A percentile compares a stretch with the other conserved stretches of the same genome.
Evolutionary conservation across 2,888 invertebrate species (phyloP).

Genomic region (Zhuqinia jingwanae): DNA sequence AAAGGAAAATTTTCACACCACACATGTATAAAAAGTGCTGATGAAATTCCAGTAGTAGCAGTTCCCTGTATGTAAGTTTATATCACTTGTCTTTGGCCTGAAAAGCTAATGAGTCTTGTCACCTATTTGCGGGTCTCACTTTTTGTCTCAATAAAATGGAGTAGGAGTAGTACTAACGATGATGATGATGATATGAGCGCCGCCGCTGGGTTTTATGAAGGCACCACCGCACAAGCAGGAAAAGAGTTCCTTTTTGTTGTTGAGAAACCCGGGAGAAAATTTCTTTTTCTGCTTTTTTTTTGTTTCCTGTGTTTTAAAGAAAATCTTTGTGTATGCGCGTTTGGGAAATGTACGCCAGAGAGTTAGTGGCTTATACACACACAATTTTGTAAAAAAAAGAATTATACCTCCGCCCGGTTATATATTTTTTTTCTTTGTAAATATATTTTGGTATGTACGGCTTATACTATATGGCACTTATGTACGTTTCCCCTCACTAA

Average conservation of each 20-base stretch:
- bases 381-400: too few species aligned
- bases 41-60: too few species aligned
- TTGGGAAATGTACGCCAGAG: neutral
- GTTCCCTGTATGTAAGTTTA: too few species aligned
- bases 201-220: too few species aligned
- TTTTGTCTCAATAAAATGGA: slow-evolving; percentile 43
- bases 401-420: too few species aligned
- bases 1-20: neutral
- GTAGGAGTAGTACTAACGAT: slow-evolving; percentile 20
- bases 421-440: too few species aligned
- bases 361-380: too few species aligned
- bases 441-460: too few species aligned
- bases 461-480: too few species aligned
- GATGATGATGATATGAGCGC: too few species aligned
- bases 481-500: neutral
- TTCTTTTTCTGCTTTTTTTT: neutral
- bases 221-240: too few species aligned
- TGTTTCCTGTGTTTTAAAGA: neutral
- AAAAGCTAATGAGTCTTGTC: slow-evolving; percentile 61
- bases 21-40: neutral
- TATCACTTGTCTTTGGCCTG: neutral
- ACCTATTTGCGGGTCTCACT: slow-evolving; percentile 56
- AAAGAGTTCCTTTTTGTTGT: too few species aligned
- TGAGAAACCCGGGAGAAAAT: neutral
- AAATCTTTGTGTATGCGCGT: neutral